Evolutionary conservation across 2,888 invertebrate genomes (phyloP).

Genomic region (Thereva unica): DNA sequence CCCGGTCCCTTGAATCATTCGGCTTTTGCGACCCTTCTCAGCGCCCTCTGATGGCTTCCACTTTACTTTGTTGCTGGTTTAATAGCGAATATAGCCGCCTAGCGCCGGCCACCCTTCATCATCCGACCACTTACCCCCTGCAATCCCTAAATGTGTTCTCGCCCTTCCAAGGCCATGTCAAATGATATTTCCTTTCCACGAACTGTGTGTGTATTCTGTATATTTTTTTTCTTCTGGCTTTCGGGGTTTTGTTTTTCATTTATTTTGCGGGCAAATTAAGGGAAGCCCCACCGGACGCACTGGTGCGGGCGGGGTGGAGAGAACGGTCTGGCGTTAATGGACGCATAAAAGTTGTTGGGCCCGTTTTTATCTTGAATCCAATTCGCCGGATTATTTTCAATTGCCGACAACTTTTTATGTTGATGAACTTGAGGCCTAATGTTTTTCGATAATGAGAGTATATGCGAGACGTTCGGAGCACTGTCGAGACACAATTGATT

Average conservation of each 20-base stretch:
- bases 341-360: slow-evolving; percentile 18
- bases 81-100: not conserved
- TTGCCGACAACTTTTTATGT: slow-evolving; percentile 18
- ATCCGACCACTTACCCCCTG: not conserved
- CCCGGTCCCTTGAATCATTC: not conserved
- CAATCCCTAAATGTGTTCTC: not conserved
- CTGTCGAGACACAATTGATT: too few relatives aligned
- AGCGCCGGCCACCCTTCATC: not conserved
- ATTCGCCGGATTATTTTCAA: slow-evolving; percentile 30
- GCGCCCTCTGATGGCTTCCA: not conserved
- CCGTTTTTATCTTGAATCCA: slow-evolving; percentile 29
- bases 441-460: too few relatives aligned
- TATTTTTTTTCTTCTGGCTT: not conserved
- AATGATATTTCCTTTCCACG: slow-evolving; percentile 20
- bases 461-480: too few relatives aligned
- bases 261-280: slow-evolving; percentile 4
- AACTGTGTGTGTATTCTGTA: slow-evolving; percentile 5
- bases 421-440: too few relatives aligned
- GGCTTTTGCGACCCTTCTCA: not conserved
- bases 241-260: not conserved
- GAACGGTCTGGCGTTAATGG: slow-evolving; percentile 11
- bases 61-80: not conserved
- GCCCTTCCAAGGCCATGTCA: slow-evolving; percentile 8
- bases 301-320: not conserved
- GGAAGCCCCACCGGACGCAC: slow-evolving; percentile 7